phyloP scores from a whole-genome alignment of 2,888 invertebrate species.

The Lapara coniferarum region DNA sequence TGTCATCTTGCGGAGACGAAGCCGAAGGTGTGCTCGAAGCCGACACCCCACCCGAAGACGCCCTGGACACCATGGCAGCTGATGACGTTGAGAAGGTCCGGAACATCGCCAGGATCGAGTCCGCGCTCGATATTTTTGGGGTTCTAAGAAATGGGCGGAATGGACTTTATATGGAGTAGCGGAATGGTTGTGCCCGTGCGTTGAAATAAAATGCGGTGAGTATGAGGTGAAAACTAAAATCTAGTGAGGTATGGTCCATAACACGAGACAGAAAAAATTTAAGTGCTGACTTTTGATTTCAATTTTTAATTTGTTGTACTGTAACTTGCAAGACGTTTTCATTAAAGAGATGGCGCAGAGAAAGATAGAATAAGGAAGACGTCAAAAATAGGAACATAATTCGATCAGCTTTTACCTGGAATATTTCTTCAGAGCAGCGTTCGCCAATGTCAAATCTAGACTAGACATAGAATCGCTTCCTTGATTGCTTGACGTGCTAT shows the following conservation, averaged over 20 bases:
- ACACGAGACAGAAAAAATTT: neutral
- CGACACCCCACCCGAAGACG: slow-evolving; percentile 85
- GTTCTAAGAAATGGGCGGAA: slow-evolving; percentile 57
- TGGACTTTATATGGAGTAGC: slow-evolving; percentile 2
- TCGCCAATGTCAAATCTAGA: slow-evolving; percentile 86
- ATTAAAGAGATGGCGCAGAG: neutral
- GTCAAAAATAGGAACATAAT: slow-evolving; percentile 1
- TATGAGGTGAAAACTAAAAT: neutral
- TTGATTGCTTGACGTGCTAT: slow-evolving; percentile 89
- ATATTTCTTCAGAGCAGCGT: slow-evolving; percentile 84
- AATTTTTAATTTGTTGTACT: neutral
- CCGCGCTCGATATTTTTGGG: slow-evolving; percentile 89
- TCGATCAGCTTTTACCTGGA: slow-evolving; percentile 57
- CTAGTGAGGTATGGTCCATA: neutral
- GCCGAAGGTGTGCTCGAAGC: slow-evolving; percentile 89
- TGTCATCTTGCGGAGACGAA: slow-evolving; percentile 89
- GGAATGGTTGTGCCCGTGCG: neutral
- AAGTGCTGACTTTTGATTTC: neutral
- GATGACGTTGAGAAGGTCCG: slow-evolving; percentile 88
- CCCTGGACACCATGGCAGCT: slow-evolving; percentile 83
- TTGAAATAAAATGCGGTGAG: neutral
- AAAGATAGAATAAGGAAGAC: slow-evolving; percentile 10
- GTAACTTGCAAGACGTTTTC: neutral
- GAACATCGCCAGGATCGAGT: slow-evolving; percentile 91
- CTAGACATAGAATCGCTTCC: slow-evolving; percentile 91